Evolutionary conservation across 2,888 invertebrate genomes (phyloP), one percentile per base, ranked within the genome.

Genomic region (Rotaria macrura): DNA sequence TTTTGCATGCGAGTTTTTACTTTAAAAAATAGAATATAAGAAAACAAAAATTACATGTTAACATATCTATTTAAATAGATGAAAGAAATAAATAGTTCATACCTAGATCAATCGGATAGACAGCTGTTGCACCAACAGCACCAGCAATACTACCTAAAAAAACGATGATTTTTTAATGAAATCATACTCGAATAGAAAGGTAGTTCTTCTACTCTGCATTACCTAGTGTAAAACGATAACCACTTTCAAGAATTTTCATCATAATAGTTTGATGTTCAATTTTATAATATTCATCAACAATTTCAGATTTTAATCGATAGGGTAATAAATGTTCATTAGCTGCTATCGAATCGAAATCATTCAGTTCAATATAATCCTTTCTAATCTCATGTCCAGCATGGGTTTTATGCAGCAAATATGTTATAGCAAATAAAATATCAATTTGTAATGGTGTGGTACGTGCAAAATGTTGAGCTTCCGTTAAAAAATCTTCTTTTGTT

Each of bases 1-100:
- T 99, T 99, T 92, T 99, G 99, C 95, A 99, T 95, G 57, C 99
- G 93, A 0, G 99, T 99, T 92, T 99, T 99, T 7, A 99, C 99
- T 43, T 43, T 4, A 40, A 43, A 23, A 43, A 20, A 43, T 1
- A 20, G 29, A 43, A 25, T 25, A 43, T 2, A 23, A 43, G 25
- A 25, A 72, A 38, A 25, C 25, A 57, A 29, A 4, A 2, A 38
- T 38, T 38, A 23, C 2, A 40, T 38, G 34, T 5, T 9, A 40
- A 38, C n/a, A n/a, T 10, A 57, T 17, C 12, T 57, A 14, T 23
- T 38, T 6, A 9, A 10, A 17, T n/a, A n/a, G n/a, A n/a, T n/a
- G n/a, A 43, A 43, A 43, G 10, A 43, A 5, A 43, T 7, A 49
- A 49, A 49, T 14, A 49, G 14, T 49, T 49, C 17, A 49, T 79